Percentiles rank a stretch among this genome's conserved stretches.
These are phyloP conservation scores for Gandaritis pyraliata DNA, from an alignment of 2,888 invertebrate genomes.

Conservation along the genomic window DNA sequence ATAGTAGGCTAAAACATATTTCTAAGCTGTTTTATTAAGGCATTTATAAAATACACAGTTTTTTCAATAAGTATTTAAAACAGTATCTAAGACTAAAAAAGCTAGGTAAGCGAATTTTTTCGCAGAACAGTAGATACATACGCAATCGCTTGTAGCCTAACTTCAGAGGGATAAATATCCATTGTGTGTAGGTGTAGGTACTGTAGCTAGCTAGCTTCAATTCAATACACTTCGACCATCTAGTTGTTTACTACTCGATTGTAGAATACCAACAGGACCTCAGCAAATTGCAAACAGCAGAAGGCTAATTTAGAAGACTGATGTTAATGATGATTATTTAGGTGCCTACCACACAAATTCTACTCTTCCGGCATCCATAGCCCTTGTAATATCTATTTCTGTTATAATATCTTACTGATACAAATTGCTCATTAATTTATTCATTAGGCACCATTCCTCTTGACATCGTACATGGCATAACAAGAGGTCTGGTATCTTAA, in stretches of 20 bases:
- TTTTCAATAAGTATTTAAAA: too few relatives aligned
- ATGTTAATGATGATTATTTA: neutral
- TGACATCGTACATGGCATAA: constrained; percentile 30
- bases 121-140: too few relatives aligned
- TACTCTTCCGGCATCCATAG: neutral
- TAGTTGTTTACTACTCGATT: too few relatives aligned
- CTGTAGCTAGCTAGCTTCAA: too few relatives aligned
- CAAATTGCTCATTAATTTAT: constrained; percentile 42
- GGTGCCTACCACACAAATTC: neutral
- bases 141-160: too few relatives aligned
- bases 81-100: too few relatives aligned
- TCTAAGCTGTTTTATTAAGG: constrained; percentile 8
- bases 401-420: constrained; percentile 8
- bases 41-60: neutral
- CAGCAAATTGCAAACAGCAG: too few relatives aligned
- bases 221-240: too few relatives aligned
- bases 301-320: neutral
- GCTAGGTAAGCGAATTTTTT: too few relatives aligned
- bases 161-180: too few relatives aligned
- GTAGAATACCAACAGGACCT: too few relatives aligned
- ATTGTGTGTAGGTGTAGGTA: too few relatives aligned
- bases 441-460: constrained; percentile 36
- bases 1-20: constrained; percentile 20
- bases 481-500: constrained; percentile 27
- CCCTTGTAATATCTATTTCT: neutral